phyloP scores from a whole-genome alignment of 2,797 vertebrate genomes.

The Merluccius polli region DNA sequence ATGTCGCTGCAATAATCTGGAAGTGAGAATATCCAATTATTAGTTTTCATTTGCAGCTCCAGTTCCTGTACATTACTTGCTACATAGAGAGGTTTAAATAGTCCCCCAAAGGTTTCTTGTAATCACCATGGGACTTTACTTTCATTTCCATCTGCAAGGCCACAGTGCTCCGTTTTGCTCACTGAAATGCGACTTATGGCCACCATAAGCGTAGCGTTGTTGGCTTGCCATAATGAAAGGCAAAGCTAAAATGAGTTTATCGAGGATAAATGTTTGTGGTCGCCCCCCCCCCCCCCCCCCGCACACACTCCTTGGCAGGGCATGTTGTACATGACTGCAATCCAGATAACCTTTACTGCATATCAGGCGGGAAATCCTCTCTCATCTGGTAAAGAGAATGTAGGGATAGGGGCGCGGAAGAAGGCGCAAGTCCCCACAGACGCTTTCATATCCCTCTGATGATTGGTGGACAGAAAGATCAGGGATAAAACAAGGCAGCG shows the following conservation, averaged over 20 bases:
- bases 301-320: constrained; percentile 35
- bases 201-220: constrained; percentile 49
- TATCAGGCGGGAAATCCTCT: constrained; percentile 66
- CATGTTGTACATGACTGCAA: constrained; percentile 60
- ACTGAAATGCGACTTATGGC: constrained; percentile 55
- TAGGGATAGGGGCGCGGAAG: constrained; percentile 26
- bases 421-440: constrained; percentile 52
- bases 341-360: constrained; percentile 71
- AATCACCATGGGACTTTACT: constrained; percentile 57
- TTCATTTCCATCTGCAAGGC: constrained; percentile 54
- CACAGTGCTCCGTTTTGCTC: constrained; percentile 45
- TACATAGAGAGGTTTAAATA: constrained; percentile 29
- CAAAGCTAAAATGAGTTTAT: constrained; percentile 63
- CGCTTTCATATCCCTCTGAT: constrained; percentile 54
- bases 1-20: constrained; percentile 41
- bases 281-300: neutral
- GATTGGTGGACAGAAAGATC: constrained; percentile 67
- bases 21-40: constrained; percentile 54
- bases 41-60: constrained; percentile 34
- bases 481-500: constrained; percentile 66
- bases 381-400: constrained; percentile 48
- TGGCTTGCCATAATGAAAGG: constrained; percentile 56
- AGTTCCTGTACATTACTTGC: constrained; percentile 35
- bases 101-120: constrained; percentile 51
- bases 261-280: constrained; percentile 37